These are phyloP conservation scores for Daktulosphaira vitifoliae DNA, from an alignment of 1,140 invertebrate genomes.

Conservation along the genomic window DNA sequence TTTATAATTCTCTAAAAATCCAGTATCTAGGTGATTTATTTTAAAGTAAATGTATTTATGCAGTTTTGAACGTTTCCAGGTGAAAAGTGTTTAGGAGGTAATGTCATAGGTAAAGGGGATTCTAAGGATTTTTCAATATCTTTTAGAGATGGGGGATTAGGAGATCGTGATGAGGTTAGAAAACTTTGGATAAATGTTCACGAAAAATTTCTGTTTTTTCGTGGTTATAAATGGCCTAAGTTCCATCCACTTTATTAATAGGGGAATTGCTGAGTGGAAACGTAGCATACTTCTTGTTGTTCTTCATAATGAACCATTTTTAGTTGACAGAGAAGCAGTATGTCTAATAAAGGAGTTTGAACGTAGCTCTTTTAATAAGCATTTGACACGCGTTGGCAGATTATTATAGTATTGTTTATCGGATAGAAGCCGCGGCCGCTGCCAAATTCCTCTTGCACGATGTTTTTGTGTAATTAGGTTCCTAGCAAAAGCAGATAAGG, in stretches of 20 bases:
- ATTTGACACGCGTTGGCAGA: not conserved
- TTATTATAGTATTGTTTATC: slow-evolving; percentile 1
- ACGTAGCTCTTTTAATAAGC: no score
- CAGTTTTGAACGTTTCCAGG: no score
- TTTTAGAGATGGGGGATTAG: not conserved
- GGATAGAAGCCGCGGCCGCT: not conserved
- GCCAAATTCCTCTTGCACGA: not conserved
- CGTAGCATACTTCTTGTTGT: not conserved
- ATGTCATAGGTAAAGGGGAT: not conserved
- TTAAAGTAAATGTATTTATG: no score
- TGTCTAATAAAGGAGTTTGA: no score
- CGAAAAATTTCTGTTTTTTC: no score
- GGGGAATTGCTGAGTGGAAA: not conserved
- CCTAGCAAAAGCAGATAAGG: not conserved
- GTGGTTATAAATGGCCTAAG: not conserved
- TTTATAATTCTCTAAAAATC: no score
- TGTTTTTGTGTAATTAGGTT: not conserved
- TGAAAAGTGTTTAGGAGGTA: not conserved
- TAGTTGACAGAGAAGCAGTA: not conserved
- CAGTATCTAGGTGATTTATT: no score
- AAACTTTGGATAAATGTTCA: no score
- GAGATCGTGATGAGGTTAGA: no score
- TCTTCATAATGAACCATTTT: not conserved
- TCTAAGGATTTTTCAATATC: not conserved
- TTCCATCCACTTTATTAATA: not conserved